Evolutionary conservation across 2,113 vertebrate species (phyloP).

Genomic region (Gnathonemus echidnorhynchus): DNA sequence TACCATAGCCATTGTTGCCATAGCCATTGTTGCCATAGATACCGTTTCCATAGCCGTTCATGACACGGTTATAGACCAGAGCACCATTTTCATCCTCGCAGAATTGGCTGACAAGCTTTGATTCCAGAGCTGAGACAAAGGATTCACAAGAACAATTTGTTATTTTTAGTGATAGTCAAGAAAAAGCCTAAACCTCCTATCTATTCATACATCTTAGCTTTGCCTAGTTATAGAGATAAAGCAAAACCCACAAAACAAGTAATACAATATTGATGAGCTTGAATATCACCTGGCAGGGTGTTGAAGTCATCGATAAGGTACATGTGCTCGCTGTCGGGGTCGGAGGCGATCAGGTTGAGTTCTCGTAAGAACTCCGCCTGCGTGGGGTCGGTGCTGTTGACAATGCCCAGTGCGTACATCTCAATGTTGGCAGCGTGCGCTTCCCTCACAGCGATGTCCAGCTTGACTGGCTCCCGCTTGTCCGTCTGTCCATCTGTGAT

Average conservation of each 20-base stretch:
- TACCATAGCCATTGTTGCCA: constrained; percentile 29
- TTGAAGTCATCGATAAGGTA: constrained; percentile 85
- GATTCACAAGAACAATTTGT: background rate
- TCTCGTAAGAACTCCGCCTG: constrained; percentile 73
- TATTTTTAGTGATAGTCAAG: background rate
- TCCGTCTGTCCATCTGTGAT: constrained; percentile 82
- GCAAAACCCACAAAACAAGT: background rate
- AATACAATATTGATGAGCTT: background rate
- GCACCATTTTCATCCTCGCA: constrained; percentile 83
- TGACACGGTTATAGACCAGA: constrained; percentile 65
- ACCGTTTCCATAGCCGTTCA: constrained; percentile 55
- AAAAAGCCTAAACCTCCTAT: background rate
- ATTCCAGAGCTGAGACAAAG: constrained; percentile 70
- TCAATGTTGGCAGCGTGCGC: constrained; percentile 81
- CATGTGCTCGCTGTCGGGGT: constrained; percentile 81
- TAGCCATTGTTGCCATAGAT: constrained; percentile 44
- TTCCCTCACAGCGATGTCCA: constrained; percentile 76
- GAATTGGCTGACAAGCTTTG: constrained; percentile 78
- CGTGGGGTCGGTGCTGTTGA: constrained; percentile 74
- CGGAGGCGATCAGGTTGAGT: constrained; percentile 84
- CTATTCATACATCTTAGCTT: background rate
- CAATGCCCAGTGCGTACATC: constrained; percentile 83
- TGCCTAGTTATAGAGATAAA: background rate
- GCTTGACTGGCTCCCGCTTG: constrained; percentile 75
- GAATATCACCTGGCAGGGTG: constrained; percentile 70